Evolutionary conservation across 2,113 vertebrate species (phyloP), one percentile per base, ranked within the genome.

Genomic region (Gallinago jamesoni): DNA sequence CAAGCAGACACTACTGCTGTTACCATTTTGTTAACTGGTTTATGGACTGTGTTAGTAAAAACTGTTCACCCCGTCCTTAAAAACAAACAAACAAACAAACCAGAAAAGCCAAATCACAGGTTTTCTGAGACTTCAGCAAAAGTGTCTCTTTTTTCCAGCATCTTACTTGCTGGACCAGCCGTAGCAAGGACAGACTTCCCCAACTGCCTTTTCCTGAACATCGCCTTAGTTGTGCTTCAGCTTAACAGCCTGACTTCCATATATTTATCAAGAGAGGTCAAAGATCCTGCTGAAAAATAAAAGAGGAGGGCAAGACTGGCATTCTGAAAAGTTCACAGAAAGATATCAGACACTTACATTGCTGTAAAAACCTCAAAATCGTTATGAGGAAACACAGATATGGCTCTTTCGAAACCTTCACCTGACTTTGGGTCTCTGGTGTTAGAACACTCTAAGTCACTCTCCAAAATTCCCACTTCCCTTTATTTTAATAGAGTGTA

Each of bases 321-420:
- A 37, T 27, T n/a, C 27, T 69, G 53, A 57, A 47, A 48, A 73
- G 67, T 14, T 73, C 33, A 31, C 19, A 74, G 28, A 13, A 67
- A 83, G 39, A 2, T 24, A 62, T 1, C 28, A 1, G 16, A 82
- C 30, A 12, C 12, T 25, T 16, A 41, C 62, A 33, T 2, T 0
- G 1, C 50, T 56, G 13, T 3, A 4, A n/a, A 63, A 33, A 55
- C 4, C 50, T 62, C 31, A 47, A 1, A 24, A 8, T 2, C 2
- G 14, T 18, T 18, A 9, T 0, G 6, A 45, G 14, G 15, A 43
- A 80, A 66, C 28, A 64, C 25, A 64, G 47, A 21, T 3, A 28
- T 0, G 1, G 37, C 56, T 60, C 28, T 20, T 73, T 1, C 17
- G 35, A 47, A 64, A 23, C 1, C 27, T 9, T 3, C 33, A 10